Evolutionary conservation across 2,888 invertebrate species (phyloP), one percentile per base, ranked within the genome.

Genomic region (Rhamnusium bicolor): DNA sequence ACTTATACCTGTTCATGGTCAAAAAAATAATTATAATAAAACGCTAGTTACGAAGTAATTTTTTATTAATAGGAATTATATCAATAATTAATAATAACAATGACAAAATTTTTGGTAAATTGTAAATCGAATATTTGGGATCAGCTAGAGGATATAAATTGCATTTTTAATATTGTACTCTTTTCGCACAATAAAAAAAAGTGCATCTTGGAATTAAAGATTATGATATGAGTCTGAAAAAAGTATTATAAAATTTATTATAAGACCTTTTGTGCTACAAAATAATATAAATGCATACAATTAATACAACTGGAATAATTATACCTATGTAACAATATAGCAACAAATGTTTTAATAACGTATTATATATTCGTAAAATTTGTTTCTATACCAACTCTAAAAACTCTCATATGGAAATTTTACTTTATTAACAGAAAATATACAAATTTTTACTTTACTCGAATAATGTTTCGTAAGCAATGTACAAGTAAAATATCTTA

Each of bases 241-340:
- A 78, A 76, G 71, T 74, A 73, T 77, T 69, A 72, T 75, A 51
- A 75, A 70, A 73, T 78, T 71, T 73, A 73, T 79, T 75, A 80
- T 79, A 76, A 78, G 76, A 79, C 72, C 69, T 72, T 75, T 72
- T 58, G 65, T 73, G 61, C 56, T 56, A 56, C 46, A 61, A 70
- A 63, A 67, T 68, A 65, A 63, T 51, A n/a, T n/a, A 66, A 60
- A 49, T 66, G 61, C 61, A 62, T 40, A 62, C 62, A 67, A 63
- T 65, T 66, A 27, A 51, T 18, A 69, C 46, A 51, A 68, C 60
- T 53, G 58, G 56, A 49, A 61, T 69, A 69, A 66, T 69, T 71
- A 73, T 85, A 85, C 80, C 83, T 85, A 85, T 85, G 71, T 85
- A 85, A 85, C 85, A 85, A 86, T 86, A 84, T 86, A 85, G 86